Evolutionary conservation across 2,888 invertebrate species (phyloP), one percentile per base, ranked within the genome.

Genomic region (Aporophyla nigra): DNA sequence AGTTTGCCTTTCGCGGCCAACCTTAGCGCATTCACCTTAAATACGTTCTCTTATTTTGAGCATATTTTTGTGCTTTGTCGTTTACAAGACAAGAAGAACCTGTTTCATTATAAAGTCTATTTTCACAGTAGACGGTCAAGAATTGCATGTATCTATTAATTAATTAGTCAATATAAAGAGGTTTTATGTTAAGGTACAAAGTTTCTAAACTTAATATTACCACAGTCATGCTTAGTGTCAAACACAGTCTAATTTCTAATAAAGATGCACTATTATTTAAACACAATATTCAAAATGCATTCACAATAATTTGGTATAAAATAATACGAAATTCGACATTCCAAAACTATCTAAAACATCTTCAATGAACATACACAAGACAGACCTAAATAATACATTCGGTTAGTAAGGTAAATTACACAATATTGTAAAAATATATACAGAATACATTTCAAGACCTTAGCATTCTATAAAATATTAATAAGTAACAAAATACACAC

Each of bases 171-270:
- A 58, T 81, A 62, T 58, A 66, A 70, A 63, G 24, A 33, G 43
- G 21, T 81, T 59, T n/a, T 68, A 33, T 62, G 69, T 70, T 63
- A 72, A 67, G 21, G 16, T 68, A 85, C 54, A 82, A 46, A 69
- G 56, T 82, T 53, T 71, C 21, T 70, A 74, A 67, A 58, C 6
- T 71, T 19, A 46, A 67, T 59, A 86, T 83, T 79, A 80, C 73
- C 85, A 88, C 80, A 77, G 43, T 76, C 88, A 88, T 86, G 88
- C 86, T 72, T 51, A 69, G 27, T 74, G 67, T 76, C 40, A 62
- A 67, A 69, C 63, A 82, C 72, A 67, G 24, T 73, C 77, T 80
- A 80, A 65, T 69, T 63, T 75, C 77, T 76, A 87, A 83, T 62
- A 76, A 10, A 62, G 62, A 85, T 83, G 74, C 87, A 82, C 58